These are phyloP conservation scores for Rhinogobio ventralis DNA, from an alignment of 2,797 vertebrate genomes.

Conservation along the genomic window DNA sequence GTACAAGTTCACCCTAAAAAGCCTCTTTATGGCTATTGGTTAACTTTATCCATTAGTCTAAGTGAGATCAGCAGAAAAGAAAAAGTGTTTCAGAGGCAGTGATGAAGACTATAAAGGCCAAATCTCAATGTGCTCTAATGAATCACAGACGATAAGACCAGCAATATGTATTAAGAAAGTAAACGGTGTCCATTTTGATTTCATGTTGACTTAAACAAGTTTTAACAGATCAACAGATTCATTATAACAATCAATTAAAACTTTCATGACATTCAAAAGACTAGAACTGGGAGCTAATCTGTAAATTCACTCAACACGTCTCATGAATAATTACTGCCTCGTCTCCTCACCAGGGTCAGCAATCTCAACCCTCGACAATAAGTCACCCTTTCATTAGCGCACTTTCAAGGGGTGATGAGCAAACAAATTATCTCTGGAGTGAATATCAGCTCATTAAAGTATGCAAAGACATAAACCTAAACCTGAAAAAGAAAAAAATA, in stretches of 20 bases:
- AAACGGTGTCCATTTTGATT: neutral
- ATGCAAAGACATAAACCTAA: slow-evolving; percentile 19
- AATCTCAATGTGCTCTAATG: neutral
- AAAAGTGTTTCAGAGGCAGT: neutral
- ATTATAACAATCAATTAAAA: neutral
- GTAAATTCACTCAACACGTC: neutral
- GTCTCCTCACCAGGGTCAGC: slow-evolving; percentile 29
- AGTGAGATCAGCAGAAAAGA: neutral
- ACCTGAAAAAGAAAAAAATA: neutral
- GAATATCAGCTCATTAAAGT: slow-evolving; percentile 21
- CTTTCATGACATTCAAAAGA: neutral
- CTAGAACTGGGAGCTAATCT: neutral
- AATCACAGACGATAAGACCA: neutral
- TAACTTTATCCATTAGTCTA: neutral
- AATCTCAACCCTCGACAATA: slow-evolving; percentile 17
- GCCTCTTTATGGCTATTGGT: neutral
- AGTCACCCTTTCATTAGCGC: slow-evolving; percentile 26
- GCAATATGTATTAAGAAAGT: neutral
- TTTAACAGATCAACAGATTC: neutral
- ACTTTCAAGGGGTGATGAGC: slow-evolving; percentile 32
- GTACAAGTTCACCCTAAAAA: neutral
- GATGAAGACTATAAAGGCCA: neutral
- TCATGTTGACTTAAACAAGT: slow-evolving; percentile 18
- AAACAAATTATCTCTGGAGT: slow-evolving; percentile 32
- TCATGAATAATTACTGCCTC: slow-evolving; percentile 36